These are phyloP conservation scores for Zelostemma sp. DNA, from an alignment of 1,140 invertebrate species.

Conservation along the genomic window DNA sequence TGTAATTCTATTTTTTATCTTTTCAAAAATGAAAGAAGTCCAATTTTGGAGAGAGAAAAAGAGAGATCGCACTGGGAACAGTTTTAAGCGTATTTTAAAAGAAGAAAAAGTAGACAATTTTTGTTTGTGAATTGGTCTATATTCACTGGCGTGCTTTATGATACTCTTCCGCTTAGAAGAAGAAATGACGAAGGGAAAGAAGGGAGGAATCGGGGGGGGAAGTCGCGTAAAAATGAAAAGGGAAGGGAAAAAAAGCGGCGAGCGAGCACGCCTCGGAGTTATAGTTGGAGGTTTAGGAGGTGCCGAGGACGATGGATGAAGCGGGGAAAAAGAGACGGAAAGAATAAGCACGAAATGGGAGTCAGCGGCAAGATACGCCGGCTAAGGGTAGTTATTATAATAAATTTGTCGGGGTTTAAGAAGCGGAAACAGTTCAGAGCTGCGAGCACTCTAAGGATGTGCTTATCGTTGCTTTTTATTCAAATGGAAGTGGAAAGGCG, in stretches of 20 bases:
- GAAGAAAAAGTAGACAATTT: no score
- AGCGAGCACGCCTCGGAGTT: constrained; percentile 27
- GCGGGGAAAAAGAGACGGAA: constrained; percentile 23
- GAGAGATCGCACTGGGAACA: no score
- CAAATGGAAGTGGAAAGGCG: constrained; percentile 65
- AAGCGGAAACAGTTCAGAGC: constrained; percentile 70
- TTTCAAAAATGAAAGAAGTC: no score
- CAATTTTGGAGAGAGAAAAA: no score
- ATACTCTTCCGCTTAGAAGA: constrained; percentile 3
- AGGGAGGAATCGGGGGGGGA: constrained; percentile 5
- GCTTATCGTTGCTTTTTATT: constrained; percentile 70
- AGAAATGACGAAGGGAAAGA: constrained; percentile 1
- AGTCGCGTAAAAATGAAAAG: constrained; percentile 27
- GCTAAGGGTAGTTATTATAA: constrained; percentile 70
- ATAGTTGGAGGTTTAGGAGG: constrained; percentile 45
- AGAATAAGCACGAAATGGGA: constrained; percentile 46
- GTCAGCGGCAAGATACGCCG: constrained; percentile 54
- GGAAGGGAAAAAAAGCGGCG: constrained; percentile 29
- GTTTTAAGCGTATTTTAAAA: no score
- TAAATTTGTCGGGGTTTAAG: constrained; percentile 71
- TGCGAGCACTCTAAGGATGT: constrained; percentile 69
- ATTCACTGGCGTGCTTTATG: no score
- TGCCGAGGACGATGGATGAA: constrained; percentile 45
- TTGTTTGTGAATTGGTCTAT: no score
- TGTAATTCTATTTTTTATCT: no score